These are phyloP conservation scores for Panulirus ornatus DNA, from an alignment of 1,140 invertebrate genomes.

Conservation along the genomic window DNA sequence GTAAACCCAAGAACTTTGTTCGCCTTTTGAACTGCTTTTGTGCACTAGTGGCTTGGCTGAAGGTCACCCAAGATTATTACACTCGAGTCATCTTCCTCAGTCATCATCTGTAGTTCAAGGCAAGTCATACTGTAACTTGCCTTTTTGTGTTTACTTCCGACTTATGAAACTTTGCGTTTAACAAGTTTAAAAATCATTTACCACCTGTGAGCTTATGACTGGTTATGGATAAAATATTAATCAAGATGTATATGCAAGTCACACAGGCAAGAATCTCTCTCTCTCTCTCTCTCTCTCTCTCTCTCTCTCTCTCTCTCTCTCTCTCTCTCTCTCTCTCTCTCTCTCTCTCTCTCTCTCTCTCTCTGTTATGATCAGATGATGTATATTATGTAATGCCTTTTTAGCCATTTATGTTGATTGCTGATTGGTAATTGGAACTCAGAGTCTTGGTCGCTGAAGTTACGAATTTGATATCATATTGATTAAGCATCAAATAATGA, in stretches of 20 bases:
- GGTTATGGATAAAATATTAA: not conserved
- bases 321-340: slow-evolving; percentile 7
- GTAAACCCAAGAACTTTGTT: too few species aligned
- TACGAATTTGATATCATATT: not conserved
- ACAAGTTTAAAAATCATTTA: not conserved
- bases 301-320: slow-evolving; percentile 7
- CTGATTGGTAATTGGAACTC: not conserved
- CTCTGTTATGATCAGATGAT: too few species aligned
- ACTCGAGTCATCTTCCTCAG: too few species aligned
- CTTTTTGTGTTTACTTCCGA: too few species aligned
- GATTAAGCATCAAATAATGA: not conserved
- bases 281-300: slow-evolving; percentile 7
- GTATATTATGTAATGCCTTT: not conserved
- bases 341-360: slow-evolving; percentile 7
- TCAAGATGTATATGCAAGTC: not conserved
- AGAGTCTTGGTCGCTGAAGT: not conserved
- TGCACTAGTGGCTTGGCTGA: too few species aligned
- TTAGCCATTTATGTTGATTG: too few species aligned
- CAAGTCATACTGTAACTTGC: too few species aligned
- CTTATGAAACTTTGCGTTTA: not conserved
- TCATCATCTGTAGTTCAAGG: too few species aligned
- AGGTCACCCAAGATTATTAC: too few species aligned
- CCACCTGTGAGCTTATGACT: not conserved
- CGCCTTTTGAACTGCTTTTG: too few species aligned
- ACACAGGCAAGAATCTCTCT: not conserved